Conservation (phyloP, 2,797 vertebrate species). For the Protonibea diacanthus region DNA sequence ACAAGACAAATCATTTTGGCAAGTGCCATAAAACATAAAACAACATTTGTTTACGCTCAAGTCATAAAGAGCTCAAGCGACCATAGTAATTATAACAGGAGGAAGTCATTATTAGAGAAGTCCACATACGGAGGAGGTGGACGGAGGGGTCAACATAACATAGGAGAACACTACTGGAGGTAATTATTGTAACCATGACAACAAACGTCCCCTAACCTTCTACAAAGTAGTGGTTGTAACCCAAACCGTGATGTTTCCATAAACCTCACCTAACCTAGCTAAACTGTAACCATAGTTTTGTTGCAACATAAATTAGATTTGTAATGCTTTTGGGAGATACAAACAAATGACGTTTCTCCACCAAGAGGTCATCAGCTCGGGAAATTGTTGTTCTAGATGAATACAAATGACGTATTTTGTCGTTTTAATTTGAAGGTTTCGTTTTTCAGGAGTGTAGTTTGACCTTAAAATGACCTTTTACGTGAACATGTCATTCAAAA, state of each 20-base stretch:
- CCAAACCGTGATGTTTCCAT: background rate
- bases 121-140: background rate
- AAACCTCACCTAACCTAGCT: background rate
- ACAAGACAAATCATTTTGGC: fast-evolving
- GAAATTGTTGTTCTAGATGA: background rate
- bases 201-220: background rate
- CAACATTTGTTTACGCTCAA: background rate
- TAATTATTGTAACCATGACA: background rate
- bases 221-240: background rate
- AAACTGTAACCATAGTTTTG: background rate
- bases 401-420: too few species aligned
- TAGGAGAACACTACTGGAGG: background rate
- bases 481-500: background rate
- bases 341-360: background rate
- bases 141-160: background rate
- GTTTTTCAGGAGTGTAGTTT: background rate
- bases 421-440: background rate
- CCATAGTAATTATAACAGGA: background rate
- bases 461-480: background rate
- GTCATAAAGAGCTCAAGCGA: background rate
- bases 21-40: background rate
- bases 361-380: background rate
- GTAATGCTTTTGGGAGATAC: background rate
- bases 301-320: background rate
- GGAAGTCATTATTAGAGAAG: background rate